These are phyloP conservation scores for Callipepla squamata DNA, from an alignment of 2,113 vertebrate species.

Conservation along the genomic window DNA sequence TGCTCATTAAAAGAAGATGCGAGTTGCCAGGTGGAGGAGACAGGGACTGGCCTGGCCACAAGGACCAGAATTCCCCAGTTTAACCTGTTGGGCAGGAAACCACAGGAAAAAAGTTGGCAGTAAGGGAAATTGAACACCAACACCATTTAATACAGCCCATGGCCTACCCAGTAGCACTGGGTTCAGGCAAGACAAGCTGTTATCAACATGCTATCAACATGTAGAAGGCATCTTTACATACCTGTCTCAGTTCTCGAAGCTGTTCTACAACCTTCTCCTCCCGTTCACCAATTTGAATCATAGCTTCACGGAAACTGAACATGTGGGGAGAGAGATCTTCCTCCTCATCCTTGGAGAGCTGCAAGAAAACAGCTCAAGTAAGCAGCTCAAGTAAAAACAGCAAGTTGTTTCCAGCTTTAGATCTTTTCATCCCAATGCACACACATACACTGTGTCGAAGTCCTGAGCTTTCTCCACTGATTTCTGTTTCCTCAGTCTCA, in stretches of 20 bases:
- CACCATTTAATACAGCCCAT: not conserved
- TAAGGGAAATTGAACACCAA: not conserved
- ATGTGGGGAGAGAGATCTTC: constrained; percentile 78
- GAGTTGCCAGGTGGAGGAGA: not conserved
- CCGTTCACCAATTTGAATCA: constrained; percentile 75
- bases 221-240: constrained; percentile 10
- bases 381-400: constrained; percentile 26
- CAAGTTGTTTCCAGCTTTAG: not conserved
- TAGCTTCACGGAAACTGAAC: constrained; percentile 75
- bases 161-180: not conserved
- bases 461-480: not conserved
- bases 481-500: constrained; percentile 58
- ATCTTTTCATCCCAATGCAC: not conserved
- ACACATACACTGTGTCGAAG: constrained; percentile 61
- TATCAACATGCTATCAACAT: not conserved
- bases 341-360: constrained; percentile 74
- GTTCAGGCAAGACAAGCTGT: not conserved
- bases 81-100: not conserved
- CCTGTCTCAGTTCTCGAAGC: constrained; percentile 78
- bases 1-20: not conserved
- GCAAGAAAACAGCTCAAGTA: constrained; percentile 27
- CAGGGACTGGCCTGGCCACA: not conserved
- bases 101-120: not conserved
- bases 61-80: not conserved
- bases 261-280: constrained; percentile 80